Conservation (phyloP, 1,140 invertebrate genomes). For the Gonioctena quinquepunctata region DNA sequence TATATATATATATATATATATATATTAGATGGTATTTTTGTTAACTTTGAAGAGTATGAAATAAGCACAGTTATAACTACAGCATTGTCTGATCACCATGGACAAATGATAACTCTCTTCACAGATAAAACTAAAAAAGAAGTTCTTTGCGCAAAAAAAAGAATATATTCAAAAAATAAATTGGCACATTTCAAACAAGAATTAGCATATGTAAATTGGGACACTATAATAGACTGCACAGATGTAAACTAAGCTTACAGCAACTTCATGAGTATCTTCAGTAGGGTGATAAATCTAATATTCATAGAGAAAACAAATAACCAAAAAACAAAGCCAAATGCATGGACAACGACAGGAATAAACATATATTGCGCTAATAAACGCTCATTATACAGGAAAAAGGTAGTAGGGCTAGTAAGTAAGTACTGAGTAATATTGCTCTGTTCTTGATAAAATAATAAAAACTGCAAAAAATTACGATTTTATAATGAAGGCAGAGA, state of each 20-base stretch:
- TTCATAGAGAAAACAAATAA: not conserved
- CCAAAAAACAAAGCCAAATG: too few relatives aligned
- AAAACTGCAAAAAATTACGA: not conserved
- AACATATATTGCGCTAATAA: not conserved
- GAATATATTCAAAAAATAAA: not conserved
- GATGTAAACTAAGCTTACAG: not conserved
- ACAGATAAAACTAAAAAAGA: too few relatives aligned
- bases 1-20: too few relatives aligned
- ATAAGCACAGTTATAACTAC: too few relatives aligned
- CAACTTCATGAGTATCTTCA: not conserved
- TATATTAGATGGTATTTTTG: too few relatives aligned
- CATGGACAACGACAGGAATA: not conserved
- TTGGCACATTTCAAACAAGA: too few relatives aligned
- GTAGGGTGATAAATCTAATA: not conserved
- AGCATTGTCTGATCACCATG: too few relatives aligned
- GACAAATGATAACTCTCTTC: too few relatives aligned
- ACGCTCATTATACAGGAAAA: not conserved
- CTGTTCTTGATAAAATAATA: not conserved
- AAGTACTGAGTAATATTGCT: not conserved
- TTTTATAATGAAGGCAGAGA: too few relatives aligned
- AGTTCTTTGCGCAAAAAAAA: not conserved
- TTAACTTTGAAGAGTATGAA: too few relatives aligned
- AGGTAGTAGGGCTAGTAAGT: not conserved
- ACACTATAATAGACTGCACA: not conserved
- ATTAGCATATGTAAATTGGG: not conserved